Evolutionary conservation across 2,113 vertebrate genomes (phyloP), one percentile per base, ranked within the genome.

Genomic region (Prinia subflava): DNA sequence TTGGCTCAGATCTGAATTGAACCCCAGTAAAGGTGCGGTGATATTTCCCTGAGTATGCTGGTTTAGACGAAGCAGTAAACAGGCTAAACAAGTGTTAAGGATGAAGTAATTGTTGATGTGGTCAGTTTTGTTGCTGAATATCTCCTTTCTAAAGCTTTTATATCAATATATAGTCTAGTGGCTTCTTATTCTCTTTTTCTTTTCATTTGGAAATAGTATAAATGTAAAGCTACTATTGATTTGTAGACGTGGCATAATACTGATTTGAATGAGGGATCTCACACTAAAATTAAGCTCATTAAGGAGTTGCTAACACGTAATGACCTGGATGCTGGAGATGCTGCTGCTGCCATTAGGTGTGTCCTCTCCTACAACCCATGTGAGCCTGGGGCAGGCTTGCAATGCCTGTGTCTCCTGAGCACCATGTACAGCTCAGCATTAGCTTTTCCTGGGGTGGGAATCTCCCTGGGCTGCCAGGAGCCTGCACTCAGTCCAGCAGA

Each of bases 1-100:
- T 31, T 96, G 81, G n/a, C 87, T 96, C 30, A 83, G 52, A 71
- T 57, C 52, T 93, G 80, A 87, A 64, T 84, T n/a, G 56, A 47
- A 33, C 41, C 31, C 22, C 41, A 41, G 65, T 50, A 64, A 55
- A 91, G 64, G 12, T 63, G 46, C 85, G 90, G 47, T 0, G 0
- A 18, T 56, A 35, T 92, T 97, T 92, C 67, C 44, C 35, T 59
- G 71, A n/a, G 5, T 53, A 1, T 24, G 15, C 53, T 75, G 60
- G 35, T 55, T 86, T 60, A 64, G 60, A 20, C 49, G 84, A 69
- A 82, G 47, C 50, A 77, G 37, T 80, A 56, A 56, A 39, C 80
- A 73, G 21, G 16, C 44, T 76, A 42, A 57, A 30, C 24, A 47
- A 8, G 13, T 33, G 55, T 47, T 77, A 35, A 35, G 49, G n/a